These are phyloP conservation scores for Pseudomyrmex gracilis DNA, from an alignment of 1,140 invertebrate species.

Conservation along the genomic window DNA sequence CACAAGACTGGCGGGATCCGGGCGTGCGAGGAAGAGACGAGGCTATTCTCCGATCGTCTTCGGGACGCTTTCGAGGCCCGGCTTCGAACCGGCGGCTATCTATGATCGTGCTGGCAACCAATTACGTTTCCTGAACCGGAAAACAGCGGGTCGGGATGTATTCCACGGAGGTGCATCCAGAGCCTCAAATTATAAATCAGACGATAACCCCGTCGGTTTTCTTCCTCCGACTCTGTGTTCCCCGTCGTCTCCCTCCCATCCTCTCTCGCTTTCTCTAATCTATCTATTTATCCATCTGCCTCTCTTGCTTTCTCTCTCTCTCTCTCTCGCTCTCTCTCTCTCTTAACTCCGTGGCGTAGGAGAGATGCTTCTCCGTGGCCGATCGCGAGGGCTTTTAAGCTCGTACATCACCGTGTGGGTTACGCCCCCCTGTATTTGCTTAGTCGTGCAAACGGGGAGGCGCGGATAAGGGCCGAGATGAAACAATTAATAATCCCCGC, in stretches of 20 bases:
- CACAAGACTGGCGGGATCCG: slow-evolving; percentile 20
- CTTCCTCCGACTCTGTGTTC: slow-evolving; percentile 50
- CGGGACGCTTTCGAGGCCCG: slow-evolving; percentile 59
- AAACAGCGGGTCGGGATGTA: slow-evolving; percentile 78
- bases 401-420: slow-evolving; percentile 83
- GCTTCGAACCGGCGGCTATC: slow-evolving; percentile 76
- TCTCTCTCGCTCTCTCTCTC: slow-evolving; percentile 64
- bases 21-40: slow-evolving; percentile 12
- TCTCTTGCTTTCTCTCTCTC: slow-evolving; percentile 63
- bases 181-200: slow-evolving; percentile 84
- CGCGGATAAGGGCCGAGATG: slow-evolving; percentile 83
- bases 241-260: slow-evolving; percentile 60
- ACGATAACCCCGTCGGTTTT: slow-evolving; percentile 78
- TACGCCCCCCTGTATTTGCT: slow-evolving; percentile 85
- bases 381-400: slow-evolving; percentile 84
- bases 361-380: slow-evolving; percentile 57
- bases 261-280: slow-evolving; percentile 56
- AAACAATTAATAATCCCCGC: slow-evolving; percentile 84
- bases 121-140: slow-evolving; percentile 84
- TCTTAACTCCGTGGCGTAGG: slow-evolving; percentile 35
- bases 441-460: slow-evolving; percentile 82
- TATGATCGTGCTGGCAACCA: slow-evolving; percentile 81
- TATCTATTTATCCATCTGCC: slow-evolving; percentile 50
- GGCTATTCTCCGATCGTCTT: slow-evolving; percentile 36
- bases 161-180: slow-evolving; percentile 64